These are phyloP conservation scores for Grammomys dolichurus DNA, from an alignment of 2,113 vertebrate genomes.

Conservation along the genomic window DNA sequence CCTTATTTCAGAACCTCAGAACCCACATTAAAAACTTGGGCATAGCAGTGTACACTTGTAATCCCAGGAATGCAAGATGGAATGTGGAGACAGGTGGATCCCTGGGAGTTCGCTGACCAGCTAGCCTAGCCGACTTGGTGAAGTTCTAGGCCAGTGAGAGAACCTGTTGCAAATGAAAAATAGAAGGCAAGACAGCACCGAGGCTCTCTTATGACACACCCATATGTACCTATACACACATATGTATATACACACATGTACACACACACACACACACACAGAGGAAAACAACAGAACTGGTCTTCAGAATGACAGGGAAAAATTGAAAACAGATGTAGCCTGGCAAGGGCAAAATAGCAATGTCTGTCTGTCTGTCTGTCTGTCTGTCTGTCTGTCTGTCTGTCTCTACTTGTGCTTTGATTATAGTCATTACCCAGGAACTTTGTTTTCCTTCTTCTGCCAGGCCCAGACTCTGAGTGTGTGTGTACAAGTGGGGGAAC, in stretches of 20 bases:
- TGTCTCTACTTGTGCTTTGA: slow-evolving; percentile 34
- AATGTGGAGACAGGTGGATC: background rate
- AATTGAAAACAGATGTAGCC: background rate
- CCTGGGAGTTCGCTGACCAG: background rate
- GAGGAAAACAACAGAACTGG: background rate
- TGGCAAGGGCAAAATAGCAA: background rate
- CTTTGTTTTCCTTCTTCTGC: slow-evolving; percentile 14
- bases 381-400: background rate
- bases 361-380: background rate
- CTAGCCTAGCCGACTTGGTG: background rate
- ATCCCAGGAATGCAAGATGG: background rate
- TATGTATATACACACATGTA: background rate
- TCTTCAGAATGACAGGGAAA: background rate
- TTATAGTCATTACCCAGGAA: slow-evolving; percentile 22
- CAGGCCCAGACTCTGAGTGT: background rate
- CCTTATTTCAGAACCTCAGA: background rate
- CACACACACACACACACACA: background rate
- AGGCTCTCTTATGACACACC: background rate
- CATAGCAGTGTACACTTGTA: background rate
- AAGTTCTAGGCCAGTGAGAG: background rate
- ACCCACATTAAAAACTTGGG: background rate
- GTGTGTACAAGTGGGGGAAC: background rate
- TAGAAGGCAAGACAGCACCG: background rate
- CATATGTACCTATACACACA: background rate
- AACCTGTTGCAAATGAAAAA: background rate